phyloP scores from a whole-genome alignment of 2,797 vertebrate genomes.

The Lagorchestes hirsutus region DNA sequence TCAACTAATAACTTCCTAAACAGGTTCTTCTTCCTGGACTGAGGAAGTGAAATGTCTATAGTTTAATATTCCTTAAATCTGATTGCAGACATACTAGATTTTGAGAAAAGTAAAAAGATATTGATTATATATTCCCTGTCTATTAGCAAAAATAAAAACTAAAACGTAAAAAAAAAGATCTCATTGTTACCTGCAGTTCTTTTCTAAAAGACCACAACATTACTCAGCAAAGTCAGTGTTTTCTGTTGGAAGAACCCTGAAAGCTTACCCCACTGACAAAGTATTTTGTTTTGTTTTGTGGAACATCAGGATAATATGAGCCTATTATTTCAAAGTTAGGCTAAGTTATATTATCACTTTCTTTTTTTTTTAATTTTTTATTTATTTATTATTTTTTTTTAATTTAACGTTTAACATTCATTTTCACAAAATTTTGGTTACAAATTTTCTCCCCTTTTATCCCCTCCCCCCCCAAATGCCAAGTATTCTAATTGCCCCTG shows the following conservation, averaged over 20 bases:
- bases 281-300: not conserved
- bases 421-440: too few species aligned
- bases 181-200: not conserved
- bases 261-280: not conserved
- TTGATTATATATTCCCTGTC: not conserved
- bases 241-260: conserved; percentile 16
- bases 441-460: too few species aligned
- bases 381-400: too few species aligned
- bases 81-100: not conserved
- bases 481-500: too few species aligned
- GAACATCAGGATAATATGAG: not conserved
- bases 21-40: not conserved
- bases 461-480: too few species aligned
- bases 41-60: conserved; percentile 45
- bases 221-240: conserved; percentile 31
- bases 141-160: conserved; percentile 25
- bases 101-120: conserved; percentile 21
- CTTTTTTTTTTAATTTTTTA: too few species aligned
- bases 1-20: not conserved
- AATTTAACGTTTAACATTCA: too few species aligned
- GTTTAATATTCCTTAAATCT: conserved; percentile 32
- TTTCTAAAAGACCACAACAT: not conserved
- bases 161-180: conserved; percentile 9
- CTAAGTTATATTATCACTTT: not conserved
- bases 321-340: not conserved